Conservation (phyloP, 1,140 invertebrate genomes). For the Drosophila leontia region DNA sequence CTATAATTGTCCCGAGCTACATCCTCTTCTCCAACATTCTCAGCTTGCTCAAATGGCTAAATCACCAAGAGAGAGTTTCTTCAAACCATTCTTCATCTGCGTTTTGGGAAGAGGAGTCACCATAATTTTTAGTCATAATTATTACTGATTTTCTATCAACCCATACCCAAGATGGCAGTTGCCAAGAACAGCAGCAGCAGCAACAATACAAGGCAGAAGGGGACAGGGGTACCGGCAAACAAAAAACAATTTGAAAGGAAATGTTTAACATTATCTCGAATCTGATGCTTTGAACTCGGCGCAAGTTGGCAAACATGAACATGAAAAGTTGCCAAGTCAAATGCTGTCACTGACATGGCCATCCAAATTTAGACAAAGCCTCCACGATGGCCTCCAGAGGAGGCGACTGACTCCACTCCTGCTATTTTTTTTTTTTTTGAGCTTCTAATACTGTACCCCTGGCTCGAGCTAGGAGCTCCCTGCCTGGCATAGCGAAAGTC, state of each 20-base stretch:
- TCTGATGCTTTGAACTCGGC: constrained; percentile 80
- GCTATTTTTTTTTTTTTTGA: constrained; percentile 2
- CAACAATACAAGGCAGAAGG: constrained; percentile 1
- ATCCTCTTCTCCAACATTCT: constrained; percentile 6
- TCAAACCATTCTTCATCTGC: constrained; percentile 26
- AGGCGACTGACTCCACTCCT: constrained; percentile 39
- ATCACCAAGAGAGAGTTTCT: constrained; percentile 16
- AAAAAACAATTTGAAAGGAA: constrained; percentile 77
- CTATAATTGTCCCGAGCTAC: background rate
- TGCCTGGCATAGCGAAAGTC: constrained; percentile 67
- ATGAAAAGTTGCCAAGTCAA: constrained; percentile 74
- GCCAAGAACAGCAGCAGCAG: constrained; percentile 17
- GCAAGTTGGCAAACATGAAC: constrained; percentile 70
- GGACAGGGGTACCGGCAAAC: constrained; percentile 19
- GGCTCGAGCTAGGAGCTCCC: background rate
- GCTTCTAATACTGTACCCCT: constrained; percentile 28
- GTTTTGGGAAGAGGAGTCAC: constrained; percentile 12
- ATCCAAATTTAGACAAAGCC: constrained; percentile 82
- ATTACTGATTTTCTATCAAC: constrained; percentile 58
- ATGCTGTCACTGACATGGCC: constrained; percentile 79
- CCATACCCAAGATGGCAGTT: constrained; percentile 41
- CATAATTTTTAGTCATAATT: constrained; percentile 54
- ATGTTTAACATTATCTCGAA: constrained; percentile 77
- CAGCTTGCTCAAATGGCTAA: background rate
- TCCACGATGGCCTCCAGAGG: constrained; percentile 73